Evolutionary conservation across 2,888 invertebrate genomes (phyloP), one percentile per base, ranked within the genome.

Genomic region (Catocala nupta): DNA sequence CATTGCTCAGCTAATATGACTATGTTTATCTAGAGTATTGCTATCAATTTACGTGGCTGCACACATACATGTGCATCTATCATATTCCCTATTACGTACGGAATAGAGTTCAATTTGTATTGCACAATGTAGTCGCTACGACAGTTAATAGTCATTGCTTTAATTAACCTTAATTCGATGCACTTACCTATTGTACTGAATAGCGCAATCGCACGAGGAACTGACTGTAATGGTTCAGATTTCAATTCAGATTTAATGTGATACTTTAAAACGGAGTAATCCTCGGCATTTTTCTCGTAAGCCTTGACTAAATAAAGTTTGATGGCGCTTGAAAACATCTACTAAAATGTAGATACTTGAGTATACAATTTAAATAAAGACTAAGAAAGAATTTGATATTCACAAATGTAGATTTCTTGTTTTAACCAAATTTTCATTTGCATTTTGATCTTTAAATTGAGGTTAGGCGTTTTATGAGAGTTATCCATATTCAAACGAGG

Each of bases 141-240:
- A 77, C 80, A 81, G 84, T 85, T 85, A 85, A 86, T 84, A 81
- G 80, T 81, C 81, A 88, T 90, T 89, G 88, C 80, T 84, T 87
- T 90, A 88, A 91, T 91, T 89, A 91, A 86, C 89, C 86, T 88
- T 90, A 89, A 91, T 90, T 90, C 87, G 83, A 87, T 89, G 85
- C 87, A 87, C 80, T 84, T 81, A 83, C 81, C 75, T 75, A 83
- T 82, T 82, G 82, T 78, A 82, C 78, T 80, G 72, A 80, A 83
- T 81, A 76, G 81, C 61, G 68, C 82, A 80, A 81, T 83, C 73
- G 78, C 73, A 78, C 75, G 80, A 63, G 59, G 63, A 73, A 70
- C 68, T 65, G 60, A 73, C 48, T 65, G 58, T 68, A 65, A 62
- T 71, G 72, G 71, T 80, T 66, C 73, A 80, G 78, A 84, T 81